Evolutionary conservation across 2,888 invertebrate genomes (phyloP), one percentile per base, ranked within the genome.

Genomic region (Drosophila antonietae): DNA sequence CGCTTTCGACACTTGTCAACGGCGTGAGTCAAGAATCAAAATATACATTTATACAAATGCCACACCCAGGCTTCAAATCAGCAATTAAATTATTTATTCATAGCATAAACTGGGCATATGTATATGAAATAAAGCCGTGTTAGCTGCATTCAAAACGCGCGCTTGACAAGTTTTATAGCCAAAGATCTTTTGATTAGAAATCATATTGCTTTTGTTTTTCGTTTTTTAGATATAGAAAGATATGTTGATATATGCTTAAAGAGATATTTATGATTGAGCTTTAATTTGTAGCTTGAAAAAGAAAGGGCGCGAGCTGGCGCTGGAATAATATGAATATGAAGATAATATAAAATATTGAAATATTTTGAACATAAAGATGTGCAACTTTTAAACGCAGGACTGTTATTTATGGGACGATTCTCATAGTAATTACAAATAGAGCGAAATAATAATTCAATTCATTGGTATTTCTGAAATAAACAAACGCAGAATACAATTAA

Each of bases 1-100:
- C 20, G 60, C 80, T 76, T 63, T 77, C 78, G 67, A 64, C 80
- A 71, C 61, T 61, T 71, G 80, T 77, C 76, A 60, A 31, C 37
- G 41, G 20, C 53, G 33, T 58, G 53, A 62, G 51, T 68, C 43
- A 57, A 58, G 72, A 71, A 67, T 64, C 44, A 76, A 80, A 58
- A 59, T 71, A 55, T 28, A n/a, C 20, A 39, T 12, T 55, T 80
- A 55, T 80, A 37, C 23, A 59, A 80, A 67, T 35, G 72, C 77
- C 81, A 67, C 77, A 76, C 81, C 80, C 57, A 52, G 18, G 20
- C 33, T 35, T 20, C 33, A 39, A 35, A 28, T 14, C 15, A 23
- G 51, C 41, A 53, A 64, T 62, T 39, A 49, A 75, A 64, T 77
- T 71, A 76, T 51, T 41, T 49, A 77, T 80, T 80, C 76, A 79